Conservation (phyloP, 2,797 vertebrate genomes). For the Lutjanus argentimaculatus region DNA sequence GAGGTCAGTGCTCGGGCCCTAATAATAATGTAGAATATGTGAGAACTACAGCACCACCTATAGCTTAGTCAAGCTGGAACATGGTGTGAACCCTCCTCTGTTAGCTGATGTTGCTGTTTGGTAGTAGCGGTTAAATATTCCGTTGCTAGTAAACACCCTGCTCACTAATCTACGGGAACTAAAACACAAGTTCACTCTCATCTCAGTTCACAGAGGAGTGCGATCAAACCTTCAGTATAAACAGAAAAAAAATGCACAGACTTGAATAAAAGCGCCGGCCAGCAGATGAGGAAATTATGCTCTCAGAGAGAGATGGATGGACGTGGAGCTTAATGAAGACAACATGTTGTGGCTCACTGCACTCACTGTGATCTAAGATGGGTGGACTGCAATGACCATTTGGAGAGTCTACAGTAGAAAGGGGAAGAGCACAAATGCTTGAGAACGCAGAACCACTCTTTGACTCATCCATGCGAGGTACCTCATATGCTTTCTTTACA, state of each 20-base stretch:
- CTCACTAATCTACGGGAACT: background rate
- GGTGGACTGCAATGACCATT: constrained; percentile 34
- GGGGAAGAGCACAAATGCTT: constrained; percentile 16
- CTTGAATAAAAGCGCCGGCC: constrained; percentile 39
- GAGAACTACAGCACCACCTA: background rate
- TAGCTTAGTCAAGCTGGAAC: background rate
- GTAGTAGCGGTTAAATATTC: background rate
- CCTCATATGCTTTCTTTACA: constrained; percentile 33
- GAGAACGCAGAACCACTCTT: background rate
- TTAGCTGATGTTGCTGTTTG: background rate
- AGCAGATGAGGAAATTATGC: constrained; percentile 58
- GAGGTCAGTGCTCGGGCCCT: no score
- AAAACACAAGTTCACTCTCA: background rate
- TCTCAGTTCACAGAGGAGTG: background rate
- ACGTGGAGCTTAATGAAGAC: constrained; percentile 52
- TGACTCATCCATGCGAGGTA: background rate
- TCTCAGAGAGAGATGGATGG: constrained; percentile 40
- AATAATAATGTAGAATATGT: background rate
- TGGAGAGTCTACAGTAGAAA: constrained; percentile 30
- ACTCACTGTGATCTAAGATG: constrained; percentile 23
- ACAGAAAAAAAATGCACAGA: constrained; percentile 35
- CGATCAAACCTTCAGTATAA: constrained; percentile 1
- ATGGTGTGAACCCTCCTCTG: background rate
- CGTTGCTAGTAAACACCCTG: background rate
- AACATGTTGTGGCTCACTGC: constrained; percentile 40